Evolutionary conservation across 2,888 invertebrate species (phyloP).

Genomic region (Aporophyla nigra): DNA sequence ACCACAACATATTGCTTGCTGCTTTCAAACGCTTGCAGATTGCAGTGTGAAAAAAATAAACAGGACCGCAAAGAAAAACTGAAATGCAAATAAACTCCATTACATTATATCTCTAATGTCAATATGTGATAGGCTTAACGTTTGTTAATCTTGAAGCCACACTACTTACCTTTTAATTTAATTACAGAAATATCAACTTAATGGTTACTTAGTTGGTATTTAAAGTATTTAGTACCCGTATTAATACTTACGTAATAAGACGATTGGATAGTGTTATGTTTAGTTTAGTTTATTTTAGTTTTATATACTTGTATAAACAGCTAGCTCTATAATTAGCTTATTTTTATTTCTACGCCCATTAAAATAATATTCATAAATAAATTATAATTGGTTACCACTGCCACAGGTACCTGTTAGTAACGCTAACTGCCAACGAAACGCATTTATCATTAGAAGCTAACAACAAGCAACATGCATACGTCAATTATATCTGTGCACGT

Average conservation of each 20-base stretch:
- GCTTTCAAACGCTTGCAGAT: neutral
- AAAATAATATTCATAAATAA: slow-evolving; percentile 46
- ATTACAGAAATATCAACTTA: slow-evolving; percentile 7
- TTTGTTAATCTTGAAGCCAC: slow-evolving; percentile 11
- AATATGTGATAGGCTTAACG: slow-evolving; percentile 7
- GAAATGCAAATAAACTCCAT: neutral
- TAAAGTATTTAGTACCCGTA: neutral
- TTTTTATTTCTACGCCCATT: slow-evolving; percentile 34
- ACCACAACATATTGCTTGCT: neutral
- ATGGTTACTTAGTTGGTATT: neutral
- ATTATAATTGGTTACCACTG: slow-evolving; percentile 57
- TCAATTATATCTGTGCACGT: slow-evolving; percentile 73
- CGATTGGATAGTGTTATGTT: neutral
- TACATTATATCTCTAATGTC: neutral
- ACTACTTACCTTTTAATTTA: slow-evolving; percentile 11
- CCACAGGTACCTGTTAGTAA: slow-evolving; percentile 54
- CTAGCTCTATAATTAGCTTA: neutral
- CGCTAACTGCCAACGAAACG: slow-evolving; percentile 57
- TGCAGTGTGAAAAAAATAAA: neutral
- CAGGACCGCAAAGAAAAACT: neutral
- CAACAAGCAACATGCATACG: slow-evolving; percentile 65
- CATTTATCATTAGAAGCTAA: slow-evolving; percentile 66
- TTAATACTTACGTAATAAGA: neutral
- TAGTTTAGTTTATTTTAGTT: slow-evolving; percentile 4
- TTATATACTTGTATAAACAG: neutral